A percentile compares a stretch with the other conserved stretches of the same genome.
Conservation (phyloP, 2,113 vertebrate genomes). For the Hypanus sabinus region DNA sequence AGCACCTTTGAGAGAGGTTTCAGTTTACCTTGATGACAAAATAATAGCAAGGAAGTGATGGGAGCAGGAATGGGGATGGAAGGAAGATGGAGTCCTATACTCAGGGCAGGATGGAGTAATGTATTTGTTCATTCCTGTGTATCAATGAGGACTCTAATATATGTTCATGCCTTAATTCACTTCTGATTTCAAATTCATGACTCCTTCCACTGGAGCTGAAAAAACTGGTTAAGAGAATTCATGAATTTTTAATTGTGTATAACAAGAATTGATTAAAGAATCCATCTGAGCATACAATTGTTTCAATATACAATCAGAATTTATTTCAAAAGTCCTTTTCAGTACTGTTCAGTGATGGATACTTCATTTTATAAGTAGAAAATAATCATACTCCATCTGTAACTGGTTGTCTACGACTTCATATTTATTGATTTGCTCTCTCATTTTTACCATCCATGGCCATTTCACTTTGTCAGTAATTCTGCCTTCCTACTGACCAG, state of each 20-base stretch:
- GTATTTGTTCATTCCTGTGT: background rate
- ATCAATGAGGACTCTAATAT: background rate
- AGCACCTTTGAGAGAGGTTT: no score
- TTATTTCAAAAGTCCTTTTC: background rate
- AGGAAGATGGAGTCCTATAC: background rate
- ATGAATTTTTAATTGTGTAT: background rate
- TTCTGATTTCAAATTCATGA: background rate
- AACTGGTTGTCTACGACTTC: background rate
- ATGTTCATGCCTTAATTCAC: background rate
- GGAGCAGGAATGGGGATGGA: no score
- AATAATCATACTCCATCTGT: background rate
- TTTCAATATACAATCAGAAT: background rate
- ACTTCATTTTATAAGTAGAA: background rate
- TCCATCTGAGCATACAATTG: background rate
- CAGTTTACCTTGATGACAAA: no score
- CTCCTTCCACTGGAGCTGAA: background rate
- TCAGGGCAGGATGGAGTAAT: background rate
- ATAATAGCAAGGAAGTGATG: no score
- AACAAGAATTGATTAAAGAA: background rate
- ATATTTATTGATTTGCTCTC: background rate
- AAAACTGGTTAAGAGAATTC: background rate
- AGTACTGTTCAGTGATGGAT: no score
- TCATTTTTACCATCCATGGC: background rate
- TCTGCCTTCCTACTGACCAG: conserved; percentile 44
- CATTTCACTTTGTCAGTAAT: background rate